Conservation (phyloP, 2,888 invertebrate species). For the Thera britannica region DNA sequence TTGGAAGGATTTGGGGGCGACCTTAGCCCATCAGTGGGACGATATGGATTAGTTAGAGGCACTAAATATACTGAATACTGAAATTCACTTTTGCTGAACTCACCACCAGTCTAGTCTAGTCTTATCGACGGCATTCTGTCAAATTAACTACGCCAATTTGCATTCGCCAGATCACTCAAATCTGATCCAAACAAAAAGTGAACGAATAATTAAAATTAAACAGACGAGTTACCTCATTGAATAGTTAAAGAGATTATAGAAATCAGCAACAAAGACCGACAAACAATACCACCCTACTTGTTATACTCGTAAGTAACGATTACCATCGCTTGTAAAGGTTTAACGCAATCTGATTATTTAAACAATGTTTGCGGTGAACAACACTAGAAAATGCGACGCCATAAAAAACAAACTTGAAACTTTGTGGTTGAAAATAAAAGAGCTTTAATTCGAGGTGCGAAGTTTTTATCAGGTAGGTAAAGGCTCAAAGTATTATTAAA, state of each 20-base stretch:
- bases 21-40: no score
- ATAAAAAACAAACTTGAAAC: neutral
- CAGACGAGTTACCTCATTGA: constrained; percentile 64
- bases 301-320: constrained; percentile 45
- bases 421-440: constrained; percentile 9
- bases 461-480: no score
- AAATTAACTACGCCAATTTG: constrained; percentile 33
- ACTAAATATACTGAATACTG: no score
- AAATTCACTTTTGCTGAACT: no score
- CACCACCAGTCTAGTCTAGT: no score
- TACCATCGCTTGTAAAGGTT: constrained; percentile 40
- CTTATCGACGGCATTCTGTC: neutral
- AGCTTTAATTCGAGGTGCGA: neutral
- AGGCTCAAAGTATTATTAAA: no score
- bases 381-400: neutral
- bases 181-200: constrained; percentile 58
- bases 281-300: constrained; percentile 56
- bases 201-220: constrained; percentile 66
- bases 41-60: no score
- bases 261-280: constrained; percentile 56
- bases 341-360: constrained; percentile 29
- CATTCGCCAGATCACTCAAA: constrained; percentile 32
- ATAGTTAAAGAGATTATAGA: constrained; percentile 50
- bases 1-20: no score
- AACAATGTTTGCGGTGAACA: constrained; percentile 17